Conservation (phyloP, 1,140 invertebrate genomes). For the Drosophila lacertosa region DNA sequence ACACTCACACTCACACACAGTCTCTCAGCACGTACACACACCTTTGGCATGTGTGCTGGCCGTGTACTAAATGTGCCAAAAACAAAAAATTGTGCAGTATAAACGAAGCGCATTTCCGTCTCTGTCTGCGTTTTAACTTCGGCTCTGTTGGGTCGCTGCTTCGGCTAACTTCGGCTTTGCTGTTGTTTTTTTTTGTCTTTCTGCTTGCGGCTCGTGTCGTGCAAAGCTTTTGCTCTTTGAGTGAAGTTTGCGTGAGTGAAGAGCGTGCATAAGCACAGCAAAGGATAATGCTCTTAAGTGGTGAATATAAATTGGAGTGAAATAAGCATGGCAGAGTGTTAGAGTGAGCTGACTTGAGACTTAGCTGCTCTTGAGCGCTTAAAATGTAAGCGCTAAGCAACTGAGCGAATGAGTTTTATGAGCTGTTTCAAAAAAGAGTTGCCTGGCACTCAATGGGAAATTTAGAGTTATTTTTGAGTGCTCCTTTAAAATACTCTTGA, state of each 20-base stretch:
- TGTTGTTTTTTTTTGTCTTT: not conserved
- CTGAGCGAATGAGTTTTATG: not conserved
- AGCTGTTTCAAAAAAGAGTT: not conserved
- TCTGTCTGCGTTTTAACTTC: slow-evolving; percentile 1
- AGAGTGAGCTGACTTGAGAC: not conserved
- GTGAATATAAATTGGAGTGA: slow-evolving; percentile 37
- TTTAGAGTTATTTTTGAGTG: not conserved
- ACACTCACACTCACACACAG: slow-evolving; percentile 9
- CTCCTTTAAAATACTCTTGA: not conserved
- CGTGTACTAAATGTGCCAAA: slow-evolving; percentile 70
- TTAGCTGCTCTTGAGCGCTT: slow-evolving; percentile 6
- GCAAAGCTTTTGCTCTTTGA: slow-evolving; percentile 47
- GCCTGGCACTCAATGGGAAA: not conserved
- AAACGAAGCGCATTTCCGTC: slow-evolving; percentile 12
- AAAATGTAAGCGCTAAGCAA: not conserved
- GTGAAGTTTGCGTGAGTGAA: slow-evolving; percentile 34
- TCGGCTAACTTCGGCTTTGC: not conserved
- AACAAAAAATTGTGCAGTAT: slow-evolving; percentile 39
- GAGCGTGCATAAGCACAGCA: not conserved
- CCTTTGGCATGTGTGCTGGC: slow-evolving; percentile 52
- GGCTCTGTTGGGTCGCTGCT: no score
- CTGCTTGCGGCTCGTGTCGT: slow-evolving; percentile 3
- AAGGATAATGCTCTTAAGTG: slow-evolving; percentile 40
- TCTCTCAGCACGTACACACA: slow-evolving; percentile 3
- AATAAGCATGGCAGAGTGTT: not conserved